Conservation (phyloP, 2,888 invertebrate species). For the Cosmia pyralina region DNA sequence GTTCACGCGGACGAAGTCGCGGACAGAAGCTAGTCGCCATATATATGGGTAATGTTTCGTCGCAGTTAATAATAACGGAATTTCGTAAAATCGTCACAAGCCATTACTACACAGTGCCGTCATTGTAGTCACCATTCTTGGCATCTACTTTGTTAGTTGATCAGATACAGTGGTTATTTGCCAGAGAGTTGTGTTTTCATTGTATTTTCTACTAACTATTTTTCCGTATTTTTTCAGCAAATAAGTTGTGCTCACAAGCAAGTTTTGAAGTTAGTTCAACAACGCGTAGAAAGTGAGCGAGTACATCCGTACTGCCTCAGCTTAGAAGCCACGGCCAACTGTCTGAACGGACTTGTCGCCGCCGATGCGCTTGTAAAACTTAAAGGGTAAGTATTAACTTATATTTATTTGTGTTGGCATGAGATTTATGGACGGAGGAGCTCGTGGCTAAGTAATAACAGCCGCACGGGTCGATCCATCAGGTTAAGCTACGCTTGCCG, state of each 20-base stretch:
- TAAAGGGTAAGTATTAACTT: slow-evolving; percentile 66
- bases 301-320: slow-evolving; percentile 94
- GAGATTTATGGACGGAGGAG: not conserved
- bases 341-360: slow-evolving; percentile 88
- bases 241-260: slow-evolving; percentile 84
- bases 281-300: slow-evolving; percentile 88
- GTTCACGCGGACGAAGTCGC: no score
- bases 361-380: slow-evolving; percentile 78
- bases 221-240: slow-evolving; percentile 62
- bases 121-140: not conserved
- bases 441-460: no score
- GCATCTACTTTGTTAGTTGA: not conserved
- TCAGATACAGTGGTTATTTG: not conserved
- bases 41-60: not conserved
- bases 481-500: no score
- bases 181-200: not conserved
- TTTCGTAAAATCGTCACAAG: not conserved
- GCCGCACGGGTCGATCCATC: no score
- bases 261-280: slow-evolving; percentile 90
- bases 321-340: slow-evolving; percentile 91
- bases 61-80: not conserved
- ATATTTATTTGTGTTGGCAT: not conserved
- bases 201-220: not conserved
- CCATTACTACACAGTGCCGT: not conserved
- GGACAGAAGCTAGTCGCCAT: no score